Percentiles rank a stretch among this genome's conserved stretches.
Evolutionary conservation across 2,113 vertebrate species (phyloP).

Genomic region (Myotis brandtii): DNA sequence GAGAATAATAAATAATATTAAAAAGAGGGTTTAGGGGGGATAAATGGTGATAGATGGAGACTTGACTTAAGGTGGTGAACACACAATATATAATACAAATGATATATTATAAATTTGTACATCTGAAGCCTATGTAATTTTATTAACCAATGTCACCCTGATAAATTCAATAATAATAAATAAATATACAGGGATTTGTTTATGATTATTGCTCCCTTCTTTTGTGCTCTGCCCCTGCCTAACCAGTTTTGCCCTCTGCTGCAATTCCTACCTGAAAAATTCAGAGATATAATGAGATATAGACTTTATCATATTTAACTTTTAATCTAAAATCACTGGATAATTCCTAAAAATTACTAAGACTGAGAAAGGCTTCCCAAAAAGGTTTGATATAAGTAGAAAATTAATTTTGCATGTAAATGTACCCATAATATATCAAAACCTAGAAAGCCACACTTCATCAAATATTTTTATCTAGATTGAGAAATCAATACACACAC

Average conservation of each 20-base stretch:
- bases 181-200: not conserved
- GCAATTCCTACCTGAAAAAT: not conserved
- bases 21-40: not conserved
- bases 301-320: not conserved
- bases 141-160: not conserved
- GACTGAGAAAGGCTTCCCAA: not conserved
- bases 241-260: not conserved
- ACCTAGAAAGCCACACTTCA: not conserved
- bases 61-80: not conserved
- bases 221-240: not conserved
- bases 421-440: not conserved
- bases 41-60: not conserved
- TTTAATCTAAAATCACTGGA: not conserved
- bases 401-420: not conserved
- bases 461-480: not conserved
- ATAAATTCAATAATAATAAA: not conserved
- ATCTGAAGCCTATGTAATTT: not conserved
- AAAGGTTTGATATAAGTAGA: not conserved
- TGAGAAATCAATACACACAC: not conserved
- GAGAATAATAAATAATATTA: not conserved
- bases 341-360: not conserved
- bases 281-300: not conserved
- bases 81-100: not conserved
- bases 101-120: not conserved
- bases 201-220: not conserved